These are phyloP conservation scores for Tiliqua scincoides DNA, from an alignment of 2,113 vertebrate genomes.

Conservation along the genomic window DNA sequence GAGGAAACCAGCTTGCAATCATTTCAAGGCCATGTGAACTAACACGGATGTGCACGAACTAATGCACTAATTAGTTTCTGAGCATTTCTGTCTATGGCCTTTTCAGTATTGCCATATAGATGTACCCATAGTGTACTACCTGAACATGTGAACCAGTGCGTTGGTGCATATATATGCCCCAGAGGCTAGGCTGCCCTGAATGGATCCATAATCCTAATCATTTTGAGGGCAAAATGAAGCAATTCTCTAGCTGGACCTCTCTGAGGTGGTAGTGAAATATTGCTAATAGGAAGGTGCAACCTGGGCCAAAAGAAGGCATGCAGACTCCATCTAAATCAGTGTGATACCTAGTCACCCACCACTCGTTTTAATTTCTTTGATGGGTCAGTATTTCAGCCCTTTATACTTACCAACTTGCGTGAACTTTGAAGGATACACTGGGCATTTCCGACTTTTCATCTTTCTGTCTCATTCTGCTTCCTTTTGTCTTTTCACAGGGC, in stretches of 20 bases:
- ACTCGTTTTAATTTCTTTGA: background rate
- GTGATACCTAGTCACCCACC: background rate
- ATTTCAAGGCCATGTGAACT: background rate
- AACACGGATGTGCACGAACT: too few species aligned
- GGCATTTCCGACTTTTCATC: background rate
- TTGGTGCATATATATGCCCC: background rate
- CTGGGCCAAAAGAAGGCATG: background rate
- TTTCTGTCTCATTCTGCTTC: background rate
- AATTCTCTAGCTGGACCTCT: too few species aligned
- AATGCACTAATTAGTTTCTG: background rate
- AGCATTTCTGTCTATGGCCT: background rate
- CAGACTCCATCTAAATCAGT: background rate
- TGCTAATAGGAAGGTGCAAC: background rate
- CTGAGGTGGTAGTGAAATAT: too few species aligned
- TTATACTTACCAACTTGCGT: background rate
- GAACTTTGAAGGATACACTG: background rate
- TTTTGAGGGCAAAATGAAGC: too few species aligned
- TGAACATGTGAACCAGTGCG: background rate
- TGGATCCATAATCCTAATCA: too few species aligned
- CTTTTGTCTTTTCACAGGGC: too few species aligned
- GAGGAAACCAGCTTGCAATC: background rate
- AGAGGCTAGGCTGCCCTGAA: background rate
- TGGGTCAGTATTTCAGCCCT: background rate
- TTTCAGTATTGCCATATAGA: background rate
- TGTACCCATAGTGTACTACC: background rate